Evolutionary conservation across 92 coral and sea anemone genomes (phyloP).

Genomic region (Porites rus): DNA sequence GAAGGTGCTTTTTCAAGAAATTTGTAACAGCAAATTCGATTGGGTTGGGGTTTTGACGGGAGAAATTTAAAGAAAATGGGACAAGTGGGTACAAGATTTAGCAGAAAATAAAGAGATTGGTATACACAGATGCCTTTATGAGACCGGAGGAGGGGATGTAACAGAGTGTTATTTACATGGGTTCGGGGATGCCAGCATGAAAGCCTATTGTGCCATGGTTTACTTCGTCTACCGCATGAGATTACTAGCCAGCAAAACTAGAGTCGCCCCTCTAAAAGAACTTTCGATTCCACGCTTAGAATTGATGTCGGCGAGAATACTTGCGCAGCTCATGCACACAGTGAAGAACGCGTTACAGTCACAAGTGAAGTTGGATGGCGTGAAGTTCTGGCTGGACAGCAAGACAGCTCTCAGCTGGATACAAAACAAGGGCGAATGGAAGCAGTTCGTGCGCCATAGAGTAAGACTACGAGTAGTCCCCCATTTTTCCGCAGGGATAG

Average conservation of each 20-base stretch:
- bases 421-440: no score
- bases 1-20: no score
- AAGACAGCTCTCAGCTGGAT: no score
- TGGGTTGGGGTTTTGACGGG: conserved; percentile 49
- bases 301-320: not conserved
- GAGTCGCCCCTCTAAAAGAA: conserved; percentile 13
- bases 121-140: conserved; percentile 43
- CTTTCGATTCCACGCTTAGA: conserved; percentile 42
- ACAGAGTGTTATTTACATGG: conserved; percentile 52
- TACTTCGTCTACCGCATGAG: conserved; percentile 47
- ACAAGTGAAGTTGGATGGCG: not conserved
- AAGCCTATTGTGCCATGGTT: conserved; percentile 55
- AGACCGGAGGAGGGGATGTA: conserved; percentile 10
- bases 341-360: conserved; percentile 36
- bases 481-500: no score
- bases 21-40: not conserved
- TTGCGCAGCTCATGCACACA: conserved; percentile 56
- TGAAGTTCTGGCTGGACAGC: no score
- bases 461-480: no score
- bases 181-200: conserved; percentile 60
- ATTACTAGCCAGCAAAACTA: conserved; percentile 24
- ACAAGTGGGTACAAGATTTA: conserved; percentile 52
- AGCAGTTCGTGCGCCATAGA: no score
- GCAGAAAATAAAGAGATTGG: conserved; percentile 27
- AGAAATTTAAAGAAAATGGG: conserved; percentile 26